phyloP scores from a whole-genome alignment of 1,140 invertebrate species.

The Drosophila simulans region DNA sequence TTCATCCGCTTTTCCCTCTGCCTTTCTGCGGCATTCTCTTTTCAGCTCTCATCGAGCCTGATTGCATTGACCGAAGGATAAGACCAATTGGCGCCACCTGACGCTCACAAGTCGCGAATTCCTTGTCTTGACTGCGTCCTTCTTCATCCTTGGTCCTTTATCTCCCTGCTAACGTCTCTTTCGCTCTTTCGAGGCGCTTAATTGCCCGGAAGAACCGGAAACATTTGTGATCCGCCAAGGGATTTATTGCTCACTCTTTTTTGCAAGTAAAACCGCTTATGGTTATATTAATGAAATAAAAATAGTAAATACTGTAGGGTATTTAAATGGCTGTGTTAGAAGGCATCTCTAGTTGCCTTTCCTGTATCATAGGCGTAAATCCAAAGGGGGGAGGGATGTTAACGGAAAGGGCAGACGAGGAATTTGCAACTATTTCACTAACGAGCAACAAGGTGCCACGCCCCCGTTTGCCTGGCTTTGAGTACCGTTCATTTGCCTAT shows the following conservation, averaged over 20 bases:
- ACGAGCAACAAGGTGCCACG: slow-evolving; percentile 69
- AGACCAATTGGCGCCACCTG: slow-evolving; percentile 47
- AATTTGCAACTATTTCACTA: slow-evolving; percentile 61
- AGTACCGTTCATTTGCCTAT: slow-evolving; percentile 18
- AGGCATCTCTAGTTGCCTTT: neutral
- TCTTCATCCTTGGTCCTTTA: neutral
- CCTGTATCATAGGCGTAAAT: slow-evolving; percentile 44
- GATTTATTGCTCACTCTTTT: neutral
- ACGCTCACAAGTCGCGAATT: slow-evolving; percentile 12
- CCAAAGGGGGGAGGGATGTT: neutral
- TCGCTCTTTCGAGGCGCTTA: neutral
- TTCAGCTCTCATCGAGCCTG: slow-evolving; percentile 27
- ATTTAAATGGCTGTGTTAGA: neutral
- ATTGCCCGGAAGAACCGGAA: slow-evolving; percentile 12
- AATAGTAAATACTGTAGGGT: neutral
- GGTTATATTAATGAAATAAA: neutral
- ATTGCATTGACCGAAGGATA: slow-evolving; percentile 48
- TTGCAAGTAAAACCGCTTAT: neutral
- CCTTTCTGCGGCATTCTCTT: slow-evolving; percentile 11
- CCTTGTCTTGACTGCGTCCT: slow-evolving; percentile 11
- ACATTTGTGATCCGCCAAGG: neutral
- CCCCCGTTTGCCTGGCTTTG: slow-evolving; percentile 14
- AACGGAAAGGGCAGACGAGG: neutral
- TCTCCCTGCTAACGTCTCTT: neutral
- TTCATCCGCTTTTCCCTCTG: neutral